Base-by-base conservation (phyloP, 37 sponge, comb jelly and placozoan species). In the Halisarca cf. caerulea region DNA sequence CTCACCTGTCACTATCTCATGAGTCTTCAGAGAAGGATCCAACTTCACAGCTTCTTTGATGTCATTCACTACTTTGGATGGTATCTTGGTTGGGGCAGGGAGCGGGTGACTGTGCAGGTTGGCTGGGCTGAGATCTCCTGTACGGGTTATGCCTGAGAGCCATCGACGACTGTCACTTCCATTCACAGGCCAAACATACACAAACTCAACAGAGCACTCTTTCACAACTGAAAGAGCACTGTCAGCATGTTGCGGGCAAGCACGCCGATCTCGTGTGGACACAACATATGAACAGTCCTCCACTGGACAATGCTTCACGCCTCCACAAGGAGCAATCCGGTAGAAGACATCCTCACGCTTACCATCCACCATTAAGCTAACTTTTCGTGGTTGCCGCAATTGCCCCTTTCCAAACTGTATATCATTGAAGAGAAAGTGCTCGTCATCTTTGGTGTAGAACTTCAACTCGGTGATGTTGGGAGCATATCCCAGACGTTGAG, bases 151-250 rank as follows among this genome's bases (percentile, higher is more conserved):
- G 28, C 86, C 86, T 28, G 80, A 40, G 17, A 86, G 66, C 86
- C 86, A 86, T 28, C 86, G 39, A 1, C 86, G 23, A 23, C 79
- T 86, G 64, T 86, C 86, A 35, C 35, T 25, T 15, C 40, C 21
- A 32, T 86, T 53, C 20, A 9, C 80, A 27, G 86, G 86, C 86
- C 86, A 86, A 0, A 86, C 80, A 79, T 86, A 86, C n/a, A 78
- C 68, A 60, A 86, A 86, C 17, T 79, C 80, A n/a, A 86, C 80
- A 27, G 41, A 58, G 35, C 86, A 86, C 0, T 86, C 80, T 80
- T n/a, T n/a, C n/a, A n/a, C n/a, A n/a, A n/a, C n/a, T n/a, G n/a
- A n/a, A n/a, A n/a, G n/a, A n/a, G n/a, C n/a, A n/a, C n/a, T n/a
- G n/a, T n/a, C n/a, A n/a, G n/a, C n/a, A n/a, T n/a, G n/a, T n/a